Conservation (phyloP, 2,888 invertebrate genomes). For the Drosophila kanekoi region DNA sequence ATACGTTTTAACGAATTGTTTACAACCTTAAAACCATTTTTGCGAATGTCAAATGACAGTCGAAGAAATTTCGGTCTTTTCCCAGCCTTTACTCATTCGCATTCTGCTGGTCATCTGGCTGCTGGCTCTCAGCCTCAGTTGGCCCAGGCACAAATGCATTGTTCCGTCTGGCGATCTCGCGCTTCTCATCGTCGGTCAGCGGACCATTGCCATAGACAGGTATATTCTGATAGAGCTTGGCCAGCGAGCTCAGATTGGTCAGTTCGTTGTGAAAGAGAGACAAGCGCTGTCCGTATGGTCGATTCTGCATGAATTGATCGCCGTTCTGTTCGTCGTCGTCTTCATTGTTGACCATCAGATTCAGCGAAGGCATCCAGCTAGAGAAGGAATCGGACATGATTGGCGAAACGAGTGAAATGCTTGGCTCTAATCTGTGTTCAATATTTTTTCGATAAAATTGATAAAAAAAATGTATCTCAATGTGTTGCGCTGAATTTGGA, state of each 20-base stretch:
- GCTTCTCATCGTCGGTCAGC: slow-evolving; percentile 54
- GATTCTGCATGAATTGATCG: slow-evolving; percentile 11
- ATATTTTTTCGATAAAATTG: slow-evolving; percentile 11
- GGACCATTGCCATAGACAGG: slow-evolving; percentile 34
- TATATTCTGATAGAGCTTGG: slow-evolving; percentile 14
- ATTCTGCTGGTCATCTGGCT: slow-evolving; percentile 1
- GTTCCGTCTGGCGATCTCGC: slow-evolving; percentile 32
- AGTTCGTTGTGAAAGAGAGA: slow-evolving; percentile 24
- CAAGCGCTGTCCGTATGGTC: slow-evolving; percentile 5
- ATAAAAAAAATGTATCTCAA: slow-evolving; percentile 11
- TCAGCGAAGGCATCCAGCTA: slow-evolving; percentile 34
- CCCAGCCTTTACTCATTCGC: slow-evolving; percentile 7
- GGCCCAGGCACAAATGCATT: slow-evolving; percentile 12
- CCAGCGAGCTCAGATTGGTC: slow-evolving; percentile 17
- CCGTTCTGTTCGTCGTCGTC: slow-evolving; percentile 15
- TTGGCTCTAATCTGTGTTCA: slow-evolving; percentile 3
- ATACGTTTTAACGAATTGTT: background rate
- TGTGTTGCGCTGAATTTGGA: slow-evolving; percentile 51
- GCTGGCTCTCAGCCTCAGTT: slow-evolving; percentile 1
- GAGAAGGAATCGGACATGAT: slow-evolving; percentile 43
- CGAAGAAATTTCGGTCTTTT: background rate
- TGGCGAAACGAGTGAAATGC: background rate
- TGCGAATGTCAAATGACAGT: slow-evolving; percentile 2
- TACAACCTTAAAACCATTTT: slow-evolving; percentile 1
- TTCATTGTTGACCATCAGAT: slow-evolving; percentile 8